Evolutionary conservation across 2,888 invertebrate genomes (phyloP).

Genomic region (Clanis bilineata): DNA sequence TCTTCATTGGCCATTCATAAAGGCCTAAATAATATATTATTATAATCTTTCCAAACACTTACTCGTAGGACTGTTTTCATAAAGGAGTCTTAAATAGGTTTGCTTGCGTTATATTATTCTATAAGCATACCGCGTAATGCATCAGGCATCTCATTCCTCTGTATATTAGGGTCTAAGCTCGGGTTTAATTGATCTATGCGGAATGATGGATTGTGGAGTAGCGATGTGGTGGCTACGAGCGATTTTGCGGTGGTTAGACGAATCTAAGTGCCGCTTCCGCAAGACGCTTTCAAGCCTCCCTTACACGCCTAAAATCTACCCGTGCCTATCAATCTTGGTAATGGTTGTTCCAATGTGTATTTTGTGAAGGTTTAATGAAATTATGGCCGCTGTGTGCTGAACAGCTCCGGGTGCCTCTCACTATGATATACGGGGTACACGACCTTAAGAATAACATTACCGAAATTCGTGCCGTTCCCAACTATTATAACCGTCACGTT

Average conservation of each 20-base stretch:
- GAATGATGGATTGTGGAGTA: conserved; percentile 57
- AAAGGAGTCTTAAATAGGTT: too few relatives aligned
- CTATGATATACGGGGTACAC: not conserved
- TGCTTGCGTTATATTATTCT: too few relatives aligned
- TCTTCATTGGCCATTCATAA: too few relatives aligned
- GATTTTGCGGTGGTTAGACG: conserved; percentile 48
- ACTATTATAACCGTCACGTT: conserved; percentile 15
- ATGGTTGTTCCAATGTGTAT: conserved; percentile 23
- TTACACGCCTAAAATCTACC: conserved; percentile 22
- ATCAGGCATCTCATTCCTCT: conserved; percentile 40
- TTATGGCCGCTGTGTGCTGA: conserved; percentile 15
- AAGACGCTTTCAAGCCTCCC: conserved; percentile 37
- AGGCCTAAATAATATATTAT: too few relatives aligned
- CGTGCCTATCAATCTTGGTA: conserved; percentile 26
- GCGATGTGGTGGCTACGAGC: conserved; percentile 38
- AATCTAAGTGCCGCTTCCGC: conserved; percentile 48
- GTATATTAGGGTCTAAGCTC: conserved; percentile 45
- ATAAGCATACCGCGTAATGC: conserved; percentile 26
- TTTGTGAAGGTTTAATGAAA: conserved; percentile 27
- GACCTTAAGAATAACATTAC: conserved; percentile 8
- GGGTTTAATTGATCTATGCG: conserved; percentile 62
- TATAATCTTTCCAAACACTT: too few relatives aligned
- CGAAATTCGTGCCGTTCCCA: conserved; percentile 11
- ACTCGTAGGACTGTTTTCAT: too few relatives aligned
- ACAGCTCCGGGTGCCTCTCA: not conserved